Evolutionary conservation across 2,888 invertebrate species (phyloP).

Genomic region (Cerastoderma edule): DNA sequence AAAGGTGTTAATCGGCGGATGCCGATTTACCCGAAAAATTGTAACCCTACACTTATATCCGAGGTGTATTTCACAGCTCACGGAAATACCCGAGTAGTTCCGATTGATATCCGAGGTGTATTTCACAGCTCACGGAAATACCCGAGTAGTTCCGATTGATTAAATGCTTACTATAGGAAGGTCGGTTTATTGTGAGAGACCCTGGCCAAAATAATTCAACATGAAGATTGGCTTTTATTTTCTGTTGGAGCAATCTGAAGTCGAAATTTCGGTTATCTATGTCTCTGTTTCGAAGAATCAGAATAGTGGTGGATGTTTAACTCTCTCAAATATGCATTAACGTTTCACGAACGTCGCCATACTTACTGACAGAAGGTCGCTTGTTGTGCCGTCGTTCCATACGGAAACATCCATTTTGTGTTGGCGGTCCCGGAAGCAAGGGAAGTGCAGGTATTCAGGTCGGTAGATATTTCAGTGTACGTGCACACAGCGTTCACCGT

Average conservation of each 20-base stretch:
- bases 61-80: no score
- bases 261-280: neutral
- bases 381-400: conserved; percentile 51
- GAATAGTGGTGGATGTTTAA: neutral
- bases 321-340: neutral
- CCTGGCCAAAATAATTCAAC: neutral
- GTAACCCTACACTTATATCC: no score
- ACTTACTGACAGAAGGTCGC: conserved; percentile 51
- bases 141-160: no score
- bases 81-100: no score
- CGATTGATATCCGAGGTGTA: no score
- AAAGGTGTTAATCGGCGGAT: no score
- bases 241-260: conserved; percentile 36
- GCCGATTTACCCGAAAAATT: no score
- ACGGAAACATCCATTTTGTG: conserved; percentile 52
- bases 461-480: conserved; percentile 37
- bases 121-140: no score
- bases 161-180: no score
- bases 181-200: neutral
- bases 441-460: conserved; percentile 45
- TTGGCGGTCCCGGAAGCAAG: conserved; percentile 44
- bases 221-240: conserved; percentile 33
- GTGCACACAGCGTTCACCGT: no score
- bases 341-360: no score
- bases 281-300: neutral